Evolutionary conservation across 2,113 vertebrate genomes (phyloP), one percentile per base, ranked within the genome.

Genomic region (Mastomys coucha): DNA sequence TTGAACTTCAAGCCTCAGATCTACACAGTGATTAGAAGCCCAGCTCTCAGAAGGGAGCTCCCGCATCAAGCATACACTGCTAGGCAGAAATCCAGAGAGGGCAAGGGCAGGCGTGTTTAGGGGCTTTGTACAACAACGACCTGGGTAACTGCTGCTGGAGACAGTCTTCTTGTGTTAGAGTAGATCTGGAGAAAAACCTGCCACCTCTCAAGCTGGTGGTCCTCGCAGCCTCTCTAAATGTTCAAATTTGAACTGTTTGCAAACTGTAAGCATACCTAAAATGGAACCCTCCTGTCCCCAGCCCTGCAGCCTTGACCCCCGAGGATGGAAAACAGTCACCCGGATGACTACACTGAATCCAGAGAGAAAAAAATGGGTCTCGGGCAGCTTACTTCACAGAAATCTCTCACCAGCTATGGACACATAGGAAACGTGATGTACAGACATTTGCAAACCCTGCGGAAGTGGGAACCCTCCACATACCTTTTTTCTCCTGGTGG

Each of bases 401-500:
- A 78, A 67, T 9, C 17, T 31, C 63, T 85, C 78, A 86, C 1
- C 7, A 75, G 58, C 67, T 31, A 75, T 60, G 56, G 53, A 53
- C 51, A 88, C 31, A 73, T 8, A 60, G 17, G 20, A n/a, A 63
- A 90, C 80, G 67, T 1, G 1, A 73, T 12, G 5, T 26, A 17
- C 9, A 73, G 12, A 90, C 76, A 89, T 73, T 91, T 82, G 33
- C 86, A 86, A 86, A 97, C 60, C 31, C 31, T 69, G 20, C 19
- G 69, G 58, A 96, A 88, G 78, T 0, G 16, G 42, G 0, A 14
- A 84, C 7, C 33, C 53, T 58, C 36, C 20, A 77, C 76, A 0
- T 99, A 99, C 99, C 99, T 99, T 98, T 99, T 99, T 89, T 99
- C 99, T 73, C 98, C 98, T 8, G 98, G 93, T 84, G 99, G 99